Percentiles rank a stretch among this genome's conserved stretches.
phyloP scores from a whole-genome alignment of 1,140 invertebrate genomes.

The Drosophila lacertosa region DNA sequence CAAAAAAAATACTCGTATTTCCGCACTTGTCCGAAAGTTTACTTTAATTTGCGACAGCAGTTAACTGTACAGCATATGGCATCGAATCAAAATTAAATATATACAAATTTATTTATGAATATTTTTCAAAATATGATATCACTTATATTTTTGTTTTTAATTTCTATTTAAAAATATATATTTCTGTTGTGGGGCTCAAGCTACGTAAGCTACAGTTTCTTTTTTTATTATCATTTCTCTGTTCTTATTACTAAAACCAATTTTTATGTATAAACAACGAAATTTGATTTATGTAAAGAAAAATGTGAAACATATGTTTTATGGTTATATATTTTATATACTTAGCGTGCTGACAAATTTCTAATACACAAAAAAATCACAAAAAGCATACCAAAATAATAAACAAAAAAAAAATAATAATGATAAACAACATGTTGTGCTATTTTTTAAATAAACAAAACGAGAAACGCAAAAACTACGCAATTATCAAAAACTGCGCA shows the following conservation, averaged over 20 bases:
- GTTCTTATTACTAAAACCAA: slow-evolving; percentile 56
- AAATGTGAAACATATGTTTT: slow-evolving; percentile 76
- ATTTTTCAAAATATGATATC: slow-evolving; percentile 25
- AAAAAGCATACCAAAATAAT: slow-evolving; percentile 74
- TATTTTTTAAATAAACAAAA: slow-evolving; percentile 72
- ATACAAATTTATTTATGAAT: slow-evolving; percentile 54
- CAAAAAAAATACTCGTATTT: slow-evolving; percentile 12
- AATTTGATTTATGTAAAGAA: slow-evolving; percentile 73
- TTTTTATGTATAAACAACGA: slow-evolving; percentile 68
- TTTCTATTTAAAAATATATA: slow-evolving; percentile 25
- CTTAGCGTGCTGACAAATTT: slow-evolving; percentile 40
- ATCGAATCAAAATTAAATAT: slow-evolving; percentile 39
- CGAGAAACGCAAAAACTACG: slow-evolving; percentile 33
- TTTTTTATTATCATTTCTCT: slow-evolving; percentile 47
- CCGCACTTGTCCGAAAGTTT: slow-evolving; percentile 18
- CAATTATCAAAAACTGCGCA: slow-evolving; percentile 7
- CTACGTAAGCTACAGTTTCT: slow-evolving; percentile 75
- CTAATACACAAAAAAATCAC: slow-evolving; percentile 61
- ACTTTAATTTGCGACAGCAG: too few relatives aligned
- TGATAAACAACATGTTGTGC: slow-evolving; percentile 57
- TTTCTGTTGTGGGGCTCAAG: slow-evolving; percentile 75
- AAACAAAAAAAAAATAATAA: slow-evolving; percentile 51
- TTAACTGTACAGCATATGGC: too few relatives aligned
- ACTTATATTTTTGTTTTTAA: slow-evolving; percentile 29
- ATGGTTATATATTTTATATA: slow-evolving; percentile 66